phyloP scores from a whole-genome alignment of 2,888 invertebrate species.

The Drosophila cracens region DNA sequence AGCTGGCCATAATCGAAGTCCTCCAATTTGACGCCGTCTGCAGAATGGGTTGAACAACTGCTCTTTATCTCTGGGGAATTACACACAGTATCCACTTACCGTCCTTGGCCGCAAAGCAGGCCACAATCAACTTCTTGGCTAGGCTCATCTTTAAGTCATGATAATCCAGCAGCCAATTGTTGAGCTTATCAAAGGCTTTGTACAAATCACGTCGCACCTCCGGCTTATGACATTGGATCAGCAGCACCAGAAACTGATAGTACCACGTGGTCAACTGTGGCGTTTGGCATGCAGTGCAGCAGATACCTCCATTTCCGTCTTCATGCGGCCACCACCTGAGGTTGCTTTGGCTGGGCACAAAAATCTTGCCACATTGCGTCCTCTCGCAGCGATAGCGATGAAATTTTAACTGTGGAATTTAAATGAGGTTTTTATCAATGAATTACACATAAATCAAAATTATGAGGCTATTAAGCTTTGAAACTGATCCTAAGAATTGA shows the following conservation, averaged over 20 bases:
- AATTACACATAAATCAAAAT: not conserved
- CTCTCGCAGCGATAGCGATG: slow-evolving; percentile 77
- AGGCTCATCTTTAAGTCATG: slow-evolving; percentile 56
- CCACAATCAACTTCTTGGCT: slow-evolving; percentile 42
- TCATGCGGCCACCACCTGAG: slow-evolving; percentile 68
- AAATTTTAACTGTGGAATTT: slow-evolving; percentile 55
- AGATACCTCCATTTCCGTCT: slow-evolving; percentile 5
- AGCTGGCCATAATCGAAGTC: slow-evolving; percentile 63
- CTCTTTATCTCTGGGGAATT: not conserved
- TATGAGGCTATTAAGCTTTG: not conserved
- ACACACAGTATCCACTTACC: slow-evolving; percentile 32
- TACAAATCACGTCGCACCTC: slow-evolving; percentile 48
- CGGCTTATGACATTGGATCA: slow-evolving; percentile 12
- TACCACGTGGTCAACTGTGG: slow-evolving; percentile 57
- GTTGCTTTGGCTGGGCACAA: slow-evolving; percentile 34
- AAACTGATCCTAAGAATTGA: not conserved
- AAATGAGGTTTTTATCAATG: not conserved
- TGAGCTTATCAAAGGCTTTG: slow-evolving; percentile 40
- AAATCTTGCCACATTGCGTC: slow-evolving; percentile 58
- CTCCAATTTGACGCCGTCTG: slow-evolving; percentile 50
- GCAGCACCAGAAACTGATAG: slow-evolving; percentile 26
- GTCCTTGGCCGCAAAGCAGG: slow-evolving; percentile 40
- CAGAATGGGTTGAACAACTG: not conserved
- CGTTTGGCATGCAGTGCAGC: slow-evolving; percentile 60
- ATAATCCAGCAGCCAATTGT: slow-evolving; percentile 55